These are phyloP conservation scores for Aethes cnicana DNA, from an alignment of 2,888 invertebrate species.

Conservation along the genomic window DNA sequence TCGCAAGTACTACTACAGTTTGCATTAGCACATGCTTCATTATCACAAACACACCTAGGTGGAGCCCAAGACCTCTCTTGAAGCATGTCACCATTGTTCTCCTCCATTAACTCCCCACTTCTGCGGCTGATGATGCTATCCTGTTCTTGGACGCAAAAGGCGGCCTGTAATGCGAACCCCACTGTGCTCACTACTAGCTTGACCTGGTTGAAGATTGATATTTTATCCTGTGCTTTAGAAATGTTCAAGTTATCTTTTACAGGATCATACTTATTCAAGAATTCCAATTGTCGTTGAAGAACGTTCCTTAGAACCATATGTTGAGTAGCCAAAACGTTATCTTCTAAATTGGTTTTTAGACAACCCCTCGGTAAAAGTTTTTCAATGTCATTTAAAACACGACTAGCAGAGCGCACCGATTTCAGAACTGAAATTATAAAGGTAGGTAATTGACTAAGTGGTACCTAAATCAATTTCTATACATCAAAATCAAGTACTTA, in stretches of 20 bases:
- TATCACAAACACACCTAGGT: slow-evolving; percentile 51
- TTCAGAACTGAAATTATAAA: slow-evolving; percentile 14
- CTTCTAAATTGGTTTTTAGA: slow-evolving; percentile 14
- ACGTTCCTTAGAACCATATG: slow-evolving; percentile 42
- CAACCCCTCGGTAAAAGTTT: slow-evolving; percentile 13
- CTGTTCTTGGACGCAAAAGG: slow-evolving; percentile 45
- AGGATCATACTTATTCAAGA: slow-evolving; percentile 44
- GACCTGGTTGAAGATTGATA: slow-evolving; percentile 49
- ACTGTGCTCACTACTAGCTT: slow-evolving; percentile 49
- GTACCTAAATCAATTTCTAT: too few species aligned
- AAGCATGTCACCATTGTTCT: slow-evolving; percentile 30
- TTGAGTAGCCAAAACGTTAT: slow-evolving; percentile 23
- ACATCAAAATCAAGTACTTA: too few species aligned
- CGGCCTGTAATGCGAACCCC: slow-evolving; percentile 45
- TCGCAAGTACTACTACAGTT: slow-evolving; percentile 52
- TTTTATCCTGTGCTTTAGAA: too few species aligned
- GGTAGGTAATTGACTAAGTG: not conserved
- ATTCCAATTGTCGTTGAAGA: slow-evolving; percentile 47
- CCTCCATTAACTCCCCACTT: slow-evolving; percentile 10
- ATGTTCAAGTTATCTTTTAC: too few species aligned
- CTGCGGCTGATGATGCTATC: slow-evolving; percentile 23
- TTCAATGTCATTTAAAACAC: slow-evolving; percentile 12
- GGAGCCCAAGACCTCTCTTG: slow-evolving; percentile 36
- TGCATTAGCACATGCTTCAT: slow-evolving; percentile 42
- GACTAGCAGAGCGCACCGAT: slow-evolving; percentile 53